Percentiles rank a stretch among this genome's conserved stretches.
Conservation (phyloP, 2,113 vertebrate species). For the Tachysurus fulvidraco region DNA sequence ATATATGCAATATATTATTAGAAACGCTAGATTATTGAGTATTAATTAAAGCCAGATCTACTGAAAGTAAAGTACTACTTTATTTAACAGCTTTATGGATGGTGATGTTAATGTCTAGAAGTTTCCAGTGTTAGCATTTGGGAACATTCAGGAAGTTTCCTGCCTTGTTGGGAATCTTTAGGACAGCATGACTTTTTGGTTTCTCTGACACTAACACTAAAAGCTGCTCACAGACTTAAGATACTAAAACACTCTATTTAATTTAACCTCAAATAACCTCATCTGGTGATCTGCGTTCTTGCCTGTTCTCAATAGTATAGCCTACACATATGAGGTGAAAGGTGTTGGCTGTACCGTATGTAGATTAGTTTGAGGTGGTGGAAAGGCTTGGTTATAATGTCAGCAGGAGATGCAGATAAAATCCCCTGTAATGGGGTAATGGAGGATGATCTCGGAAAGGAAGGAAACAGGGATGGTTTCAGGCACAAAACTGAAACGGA, state of each 20-base stretch:
- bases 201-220: neutral
- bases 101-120: neutral
- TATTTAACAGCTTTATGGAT: neutral
- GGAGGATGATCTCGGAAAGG: slow-evolving; percentile 25
- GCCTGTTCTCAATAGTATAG: neutral
- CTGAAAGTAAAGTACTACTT: too few relatives aligned
- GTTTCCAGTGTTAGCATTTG: neutral
- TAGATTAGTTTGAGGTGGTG: slow-evolving; percentile 13
- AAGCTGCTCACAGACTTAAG: neutral
- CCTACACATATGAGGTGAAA: slow-evolving; percentile 9
- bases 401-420: slow-evolving; percentile 32
- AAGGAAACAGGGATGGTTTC: slow-evolving; percentile 40
- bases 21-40: neutral
- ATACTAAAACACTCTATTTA: neutral
- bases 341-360: neutral
- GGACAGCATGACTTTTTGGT: neutral
- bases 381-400: slow-evolving; percentile 28
- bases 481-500: slow-evolving; percentile 11
- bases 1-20: neutral
- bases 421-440: slow-evolving; percentile 34
- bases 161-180: neutral
- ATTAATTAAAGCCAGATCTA: neutral
- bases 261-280: neutral
- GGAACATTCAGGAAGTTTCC: neutral
- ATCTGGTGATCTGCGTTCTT: neutral